Evolutionary conservation across 2,888 invertebrate species (phyloP).

Genomic region (Byasa hedistus): DNA sequence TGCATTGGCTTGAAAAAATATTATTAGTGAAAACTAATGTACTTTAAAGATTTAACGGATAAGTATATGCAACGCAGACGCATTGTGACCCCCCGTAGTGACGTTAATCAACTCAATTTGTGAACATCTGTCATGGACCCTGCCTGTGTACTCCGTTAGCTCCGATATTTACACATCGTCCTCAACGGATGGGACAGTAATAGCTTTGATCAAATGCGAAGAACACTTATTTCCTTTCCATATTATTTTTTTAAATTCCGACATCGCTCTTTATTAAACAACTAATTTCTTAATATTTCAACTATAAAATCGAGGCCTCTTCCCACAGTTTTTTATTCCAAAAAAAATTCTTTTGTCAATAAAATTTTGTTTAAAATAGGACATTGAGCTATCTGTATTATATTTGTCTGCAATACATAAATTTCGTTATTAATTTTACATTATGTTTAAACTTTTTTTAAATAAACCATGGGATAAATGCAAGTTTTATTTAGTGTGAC

Average conservation of each 20-base stretch:
- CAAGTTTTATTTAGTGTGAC: no score
- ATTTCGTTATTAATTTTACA: no score
- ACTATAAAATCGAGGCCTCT: no score
- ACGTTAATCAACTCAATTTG: constrained; percentile 29
- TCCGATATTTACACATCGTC: constrained; percentile 13
- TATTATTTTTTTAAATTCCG: neutral
- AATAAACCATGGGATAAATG: no score
- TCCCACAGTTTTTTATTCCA: no score
- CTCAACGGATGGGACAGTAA: constrained; percentile 16
- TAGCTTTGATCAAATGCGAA: constrained; percentile 13
- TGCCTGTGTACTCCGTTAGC: constrained; percentile 19
- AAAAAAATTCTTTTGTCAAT: no score
- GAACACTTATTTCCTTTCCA: neutral
- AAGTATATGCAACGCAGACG: constrained; percentile 7
- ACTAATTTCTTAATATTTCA: neutral
- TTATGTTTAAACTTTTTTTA: no score
- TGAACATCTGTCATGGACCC: constrained; percentile 25
- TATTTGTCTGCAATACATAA: no score
- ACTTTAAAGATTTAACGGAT: constrained; percentile 10
- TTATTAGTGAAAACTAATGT: constrained; percentile 9
- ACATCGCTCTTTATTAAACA: neutral
- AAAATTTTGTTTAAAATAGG: no score
- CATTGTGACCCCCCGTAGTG: constrained; percentile 22
- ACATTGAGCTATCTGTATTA: no score
- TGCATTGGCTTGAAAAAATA: no score